Evolutionary conservation across 2,113 vertebrate species (phyloP).

Genomic region (Leptobrachium ailaonicum): DNA sequence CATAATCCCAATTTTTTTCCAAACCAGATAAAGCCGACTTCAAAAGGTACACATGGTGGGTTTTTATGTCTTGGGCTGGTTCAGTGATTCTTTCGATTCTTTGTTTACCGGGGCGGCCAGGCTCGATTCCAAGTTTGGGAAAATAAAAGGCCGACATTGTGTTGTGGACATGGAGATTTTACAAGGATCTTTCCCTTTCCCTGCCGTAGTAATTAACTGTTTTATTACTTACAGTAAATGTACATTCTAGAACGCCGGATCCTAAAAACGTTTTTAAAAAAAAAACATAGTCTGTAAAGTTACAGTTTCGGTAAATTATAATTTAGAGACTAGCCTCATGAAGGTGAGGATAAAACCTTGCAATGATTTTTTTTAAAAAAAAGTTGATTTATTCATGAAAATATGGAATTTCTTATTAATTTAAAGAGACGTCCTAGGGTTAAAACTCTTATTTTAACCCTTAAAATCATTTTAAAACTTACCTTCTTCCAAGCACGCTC

Average conservation of each 20-base stretch:
- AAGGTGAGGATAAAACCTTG: too few relatives aligned
- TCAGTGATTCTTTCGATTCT: conserved; percentile 72
- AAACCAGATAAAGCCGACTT: conserved; percentile 70
- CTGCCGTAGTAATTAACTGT: conserved; percentile 68
- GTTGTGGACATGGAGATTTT: conserved; percentile 66
- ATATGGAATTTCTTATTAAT: too few relatives aligned
- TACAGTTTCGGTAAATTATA: too few relatives aligned
- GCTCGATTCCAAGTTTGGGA: conserved; percentile 76
- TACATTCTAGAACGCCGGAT: neutral
- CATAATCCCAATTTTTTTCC: conserved; percentile 77
- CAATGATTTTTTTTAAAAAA: too few relatives aligned
- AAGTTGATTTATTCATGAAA: too few relatives aligned
- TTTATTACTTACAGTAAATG: conserved; percentile 14
- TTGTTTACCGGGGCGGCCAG: conserved; percentile 73
- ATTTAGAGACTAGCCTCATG: too few relatives aligned
- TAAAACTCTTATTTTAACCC: too few relatives aligned
- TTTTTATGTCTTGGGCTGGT: conserved; percentile 70
- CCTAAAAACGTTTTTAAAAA: too few relatives aligned
- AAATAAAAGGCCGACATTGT: conserved; percentile 74
- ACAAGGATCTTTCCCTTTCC: conserved; percentile 71
- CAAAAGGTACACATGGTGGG: conserved; percentile 72
- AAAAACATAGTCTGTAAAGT: too few relatives aligned
- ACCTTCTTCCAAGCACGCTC: too few relatives aligned
- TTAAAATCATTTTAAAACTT: too few relatives aligned
- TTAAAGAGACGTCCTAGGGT: too few relatives aligned